Evolutionary conservation across 2,113 vertebrate genomes (phyloP), one percentile per base, ranked within the genome.

Genomic region (Hemibagrus wyckioides): DNA sequence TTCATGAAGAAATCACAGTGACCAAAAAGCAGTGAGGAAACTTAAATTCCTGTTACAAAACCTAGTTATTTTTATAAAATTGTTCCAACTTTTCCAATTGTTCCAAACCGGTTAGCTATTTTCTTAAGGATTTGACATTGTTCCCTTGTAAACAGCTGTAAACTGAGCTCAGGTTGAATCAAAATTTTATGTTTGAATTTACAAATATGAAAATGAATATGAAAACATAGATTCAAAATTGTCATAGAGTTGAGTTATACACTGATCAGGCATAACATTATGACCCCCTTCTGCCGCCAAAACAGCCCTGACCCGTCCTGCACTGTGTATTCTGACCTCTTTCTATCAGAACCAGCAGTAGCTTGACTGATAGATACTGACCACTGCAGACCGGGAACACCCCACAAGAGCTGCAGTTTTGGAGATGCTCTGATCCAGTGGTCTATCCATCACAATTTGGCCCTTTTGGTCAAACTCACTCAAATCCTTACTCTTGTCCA

Each of bases 11-110:
- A 79, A 54, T 65, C 30, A 61, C 39, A 30, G 23, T 59, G 54
- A 82, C 56, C 71, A 80, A 77, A 89, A 41, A n/a, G 61, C 75
- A 84, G 30, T 52, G 28, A 17, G 77, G 0, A 36, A 54, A 33
- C 77, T 80, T 19, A 7, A 80, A 25, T 59, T 44, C 54, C 25
- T 80, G 36, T 14, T 39, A 21, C 33, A 59, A 39, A 56, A 30
- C 76, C 17, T 56, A 36, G 54, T 39, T 57, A 59, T 9, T 52
- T 52, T 52, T 48, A 28, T 75, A 28, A 41, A 81, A 59, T 41
- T 57, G 23, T 82, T 82, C 80, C 36, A 41, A 59, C 23, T 41
- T 19, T 11, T 75, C 28, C 39, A 23, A 17, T 75, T 28, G 36
- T n/a, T n/a, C 41, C 44, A 44, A 75, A 75, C 33, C 17, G 21